Base-by-base conservation (phyloP, 1,140 invertebrate species). In the Temnothorax nylanderi region DNA sequence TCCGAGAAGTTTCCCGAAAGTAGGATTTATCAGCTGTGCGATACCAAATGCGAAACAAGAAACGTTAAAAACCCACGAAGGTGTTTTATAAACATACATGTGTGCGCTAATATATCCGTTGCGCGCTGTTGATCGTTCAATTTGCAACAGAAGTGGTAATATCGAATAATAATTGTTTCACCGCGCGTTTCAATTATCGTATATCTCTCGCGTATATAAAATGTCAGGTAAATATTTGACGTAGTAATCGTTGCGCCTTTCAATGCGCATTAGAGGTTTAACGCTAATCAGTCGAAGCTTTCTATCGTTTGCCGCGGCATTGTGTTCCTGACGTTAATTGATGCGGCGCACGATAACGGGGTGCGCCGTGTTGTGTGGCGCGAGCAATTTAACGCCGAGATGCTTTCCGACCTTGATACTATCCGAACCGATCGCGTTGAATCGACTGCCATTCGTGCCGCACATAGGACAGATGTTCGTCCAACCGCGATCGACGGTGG, bases 381-480 rank as follows among this genome's bases (percentile, higher is more conserved):
- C 80, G 80, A 49, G 54, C 69, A 75, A 84, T 84, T 84, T 75
- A 84, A 84, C 69, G 51, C 54, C 69, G 67, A 84, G 80, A 75
- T 84, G 80, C 77, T 75, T 89, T 90, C 51, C 88, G 77, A 88
- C 81, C 87, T 90, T 89, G 89, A 77, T 90, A 88, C 26, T 11
- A 74, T 67, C 77, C 72, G 54, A 65, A 84, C 2, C 77, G 13
- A 64, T n/a, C n/a, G n/a, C n/a, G n/a, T n/a, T 56, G 88, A 86
- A 90, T 88, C 87, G 87, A 90, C 81, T 51, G 58, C 44, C 37
- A 49, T 88, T 87, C 62, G 87, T 32, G 54, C 44, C 69, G 86
- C 47, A 7, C 74, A 7, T 65, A 86, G 84, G 89, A 90, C 90
- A 91, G 89, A 91, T 91, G 90, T 91, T 78, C 87, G 86, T 88